Conservation (phyloP, 2,888 invertebrate species). For the Drosophila prostipennis region DNA sequence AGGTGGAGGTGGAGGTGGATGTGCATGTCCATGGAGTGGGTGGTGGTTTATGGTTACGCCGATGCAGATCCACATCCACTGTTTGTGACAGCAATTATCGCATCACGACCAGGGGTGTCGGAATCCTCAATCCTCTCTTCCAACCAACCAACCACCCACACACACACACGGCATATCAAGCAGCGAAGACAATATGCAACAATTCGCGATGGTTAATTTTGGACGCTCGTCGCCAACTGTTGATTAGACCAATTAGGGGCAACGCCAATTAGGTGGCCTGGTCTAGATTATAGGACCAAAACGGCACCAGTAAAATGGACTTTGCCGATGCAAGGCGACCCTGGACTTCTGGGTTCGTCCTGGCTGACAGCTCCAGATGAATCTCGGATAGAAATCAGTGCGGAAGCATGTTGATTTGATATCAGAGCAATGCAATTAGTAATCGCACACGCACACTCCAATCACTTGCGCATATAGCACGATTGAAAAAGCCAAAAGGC, state of each 20-base stretch:
- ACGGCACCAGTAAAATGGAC: not conserved
- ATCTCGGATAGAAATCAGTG: slow-evolving; percentile 44
- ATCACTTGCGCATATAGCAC: slow-evolving; percentile 3
- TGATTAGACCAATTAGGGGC: slow-evolving; percentile 41
- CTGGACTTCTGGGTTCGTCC: too few relatives aligned
- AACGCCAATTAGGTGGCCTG: not conserved
- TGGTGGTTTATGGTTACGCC: slow-evolving; percentile 54
- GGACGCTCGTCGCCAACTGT: slow-evolving; percentile 24
- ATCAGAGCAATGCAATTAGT: slow-evolving; percentile 70
- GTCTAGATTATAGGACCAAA: not conserved
- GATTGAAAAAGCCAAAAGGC: slow-evolving; percentile 19
- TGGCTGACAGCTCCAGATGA: not conserved
- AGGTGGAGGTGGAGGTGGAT: too few relatives aligned
- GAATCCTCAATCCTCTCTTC: not conserved
- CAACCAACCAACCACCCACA: not conserved
- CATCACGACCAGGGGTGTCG: slow-evolving; percentile 5
- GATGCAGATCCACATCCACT: slow-evolving; percentile 22
- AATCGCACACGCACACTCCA: slow-evolving; percentile 39
- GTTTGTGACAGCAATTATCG: slow-evolving; percentile 63
- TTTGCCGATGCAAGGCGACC: not conserved
- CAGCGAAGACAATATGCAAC: slow-evolving; percentile 18
- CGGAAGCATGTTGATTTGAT: slow-evolving; percentile 65
- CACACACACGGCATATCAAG: not conserved
- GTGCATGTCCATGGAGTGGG: too few relatives aligned
- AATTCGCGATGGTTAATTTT: slow-evolving; percentile 35